Conservation (phyloP, 2,888 invertebrate species). For the Anthoptus insignis region DNA sequence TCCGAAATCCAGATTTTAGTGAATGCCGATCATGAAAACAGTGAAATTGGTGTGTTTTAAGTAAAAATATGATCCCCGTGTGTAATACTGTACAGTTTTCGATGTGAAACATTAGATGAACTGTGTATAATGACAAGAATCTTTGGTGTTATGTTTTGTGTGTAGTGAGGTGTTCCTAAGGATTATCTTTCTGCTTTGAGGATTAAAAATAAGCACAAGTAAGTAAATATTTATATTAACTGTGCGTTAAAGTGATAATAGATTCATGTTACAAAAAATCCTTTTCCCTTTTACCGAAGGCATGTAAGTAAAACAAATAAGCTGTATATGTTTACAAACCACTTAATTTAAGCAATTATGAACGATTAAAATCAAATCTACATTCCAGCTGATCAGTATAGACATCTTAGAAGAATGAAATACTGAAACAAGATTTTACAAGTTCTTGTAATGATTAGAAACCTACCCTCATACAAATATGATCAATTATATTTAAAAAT, state of each 20-base stretch:
- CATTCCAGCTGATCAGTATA: too few species aligned
- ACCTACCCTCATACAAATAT: too few species aligned
- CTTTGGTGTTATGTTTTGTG: slow-evolving; percentile 75
- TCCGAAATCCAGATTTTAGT: slow-evolving; percentile 56
- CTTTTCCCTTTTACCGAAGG: too few species aligned
- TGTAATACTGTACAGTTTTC: slow-evolving; percentile 60
- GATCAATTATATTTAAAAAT: too few species aligned
- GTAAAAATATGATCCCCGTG: slow-evolving; percentile 60
- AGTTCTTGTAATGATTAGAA: too few species aligned
- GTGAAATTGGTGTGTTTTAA: slow-evolving; percentile 62
- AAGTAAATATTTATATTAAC: slow-evolving; percentile 78
- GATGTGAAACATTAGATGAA: slow-evolving; percentile 58
- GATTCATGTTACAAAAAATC: slow-evolving; percentile 9
- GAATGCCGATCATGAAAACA: slow-evolving; percentile 51
- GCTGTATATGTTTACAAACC: neutral
- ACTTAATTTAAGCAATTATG: neutral
- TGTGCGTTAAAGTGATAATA: slow-evolving; percentile 38
- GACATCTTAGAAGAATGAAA: neutral
- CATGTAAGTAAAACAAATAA: too few species aligned
- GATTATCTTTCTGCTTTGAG: slow-evolving; percentile 63
- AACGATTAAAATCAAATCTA: neutral
- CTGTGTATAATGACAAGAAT: slow-evolving; percentile 74
- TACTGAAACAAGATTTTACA: neutral
- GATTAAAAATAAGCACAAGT: slow-evolving; percentile 78
- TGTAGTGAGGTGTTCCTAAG: slow-evolving; percentile 63